Base-by-base conservation (phyloP, 2,888 invertebrate genomes). In the Cryptocephalus primarius region DNA sequence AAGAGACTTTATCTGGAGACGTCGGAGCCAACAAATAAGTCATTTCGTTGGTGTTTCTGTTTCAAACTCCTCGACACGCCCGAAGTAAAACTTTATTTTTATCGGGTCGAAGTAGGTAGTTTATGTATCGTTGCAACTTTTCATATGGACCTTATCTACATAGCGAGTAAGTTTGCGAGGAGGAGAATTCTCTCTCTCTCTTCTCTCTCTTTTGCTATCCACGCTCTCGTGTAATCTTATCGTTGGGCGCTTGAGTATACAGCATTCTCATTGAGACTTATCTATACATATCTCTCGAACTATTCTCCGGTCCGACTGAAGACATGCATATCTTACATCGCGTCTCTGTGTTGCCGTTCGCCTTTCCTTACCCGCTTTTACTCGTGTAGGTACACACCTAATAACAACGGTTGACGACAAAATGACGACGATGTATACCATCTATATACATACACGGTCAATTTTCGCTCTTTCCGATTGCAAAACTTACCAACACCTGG, bases 211-310 rank as follows among this genome's bases (percentile, higher is more conserved):
- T 39, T 42, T 42, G 32, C 32, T 9, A 41, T 38, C 9, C 34
- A 40, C 43, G 22, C 33, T 39, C 42, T 32, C 13, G 46, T 41
- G 22, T 22, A 48, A 46, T 48, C 48, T 48, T 48, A 48, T 48
- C 48, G 39, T 11, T 33, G 8, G 33, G 43, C 32, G 43, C 43
- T 42, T 48, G 48, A 46, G 46, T 48, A 43, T 48, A 48, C 48
- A 48, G 45, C 46, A 48, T 48, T 48, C 48, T 48, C 48, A 48
- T 48, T 48, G 48, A 46, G 48, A 39, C 48, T 48, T 48, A 48
- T 48, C 48, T 48, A 40, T 34, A 38, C 46, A 48, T 48, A 22
- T 22, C 22, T 22, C 48, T 46, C 38, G 36, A 48, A 48, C 48
- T 48, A 48, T 48, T 48, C 48, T 48, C 39, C 43, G 46, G 48